Percentiles rank a stretch among this genome's conserved stretches.
Conservation (phyloP, 2,888 invertebrate species). For the Sminthurides aquaticus region DNA sequence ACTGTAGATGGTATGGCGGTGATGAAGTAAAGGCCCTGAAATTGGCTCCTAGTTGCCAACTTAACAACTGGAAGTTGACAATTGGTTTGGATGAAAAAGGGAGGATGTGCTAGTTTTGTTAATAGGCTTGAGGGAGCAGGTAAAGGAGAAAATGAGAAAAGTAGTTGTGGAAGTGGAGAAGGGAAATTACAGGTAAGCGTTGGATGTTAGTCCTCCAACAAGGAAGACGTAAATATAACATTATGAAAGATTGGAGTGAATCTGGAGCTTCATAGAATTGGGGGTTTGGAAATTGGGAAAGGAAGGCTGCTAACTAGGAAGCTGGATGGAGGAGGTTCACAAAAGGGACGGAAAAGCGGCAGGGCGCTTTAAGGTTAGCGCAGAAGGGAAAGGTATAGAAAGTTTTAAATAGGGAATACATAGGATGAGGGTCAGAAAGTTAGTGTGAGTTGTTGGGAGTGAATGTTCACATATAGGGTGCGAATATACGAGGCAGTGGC, state of each 20-base stretch:
- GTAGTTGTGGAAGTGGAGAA: too few species aligned
- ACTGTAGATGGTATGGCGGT: too few species aligned
- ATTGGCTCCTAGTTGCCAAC: too few species aligned
- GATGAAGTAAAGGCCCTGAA: too few species aligned
- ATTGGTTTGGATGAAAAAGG: neutral
- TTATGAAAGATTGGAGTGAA: neutral
- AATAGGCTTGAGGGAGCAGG: neutral
- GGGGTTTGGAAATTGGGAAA: neutral
- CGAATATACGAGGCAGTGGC: conserved; percentile 27
- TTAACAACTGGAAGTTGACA: neutral
- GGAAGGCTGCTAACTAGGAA: neutral
- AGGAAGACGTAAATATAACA: neutral
- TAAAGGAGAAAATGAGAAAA: neutral
- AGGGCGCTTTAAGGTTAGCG: too few species aligned
- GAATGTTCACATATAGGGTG: conserved; percentile 32
- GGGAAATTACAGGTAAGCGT: too few species aligned
- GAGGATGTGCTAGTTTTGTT: neutral
- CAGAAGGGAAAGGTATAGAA: too few species aligned
- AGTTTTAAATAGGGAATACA: conserved; percentile 1
- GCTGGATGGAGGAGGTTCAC: neutral
- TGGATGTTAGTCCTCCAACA: too few species aligned
- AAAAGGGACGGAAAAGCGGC: too few species aligned
- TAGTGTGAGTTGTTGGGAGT: neutral
- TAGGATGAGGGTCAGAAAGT: too few species aligned
- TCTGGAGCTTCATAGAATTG: neutral